Conservation (phyloP, 1,140 invertebrate species). For the Drosophila lowei region DNA sequence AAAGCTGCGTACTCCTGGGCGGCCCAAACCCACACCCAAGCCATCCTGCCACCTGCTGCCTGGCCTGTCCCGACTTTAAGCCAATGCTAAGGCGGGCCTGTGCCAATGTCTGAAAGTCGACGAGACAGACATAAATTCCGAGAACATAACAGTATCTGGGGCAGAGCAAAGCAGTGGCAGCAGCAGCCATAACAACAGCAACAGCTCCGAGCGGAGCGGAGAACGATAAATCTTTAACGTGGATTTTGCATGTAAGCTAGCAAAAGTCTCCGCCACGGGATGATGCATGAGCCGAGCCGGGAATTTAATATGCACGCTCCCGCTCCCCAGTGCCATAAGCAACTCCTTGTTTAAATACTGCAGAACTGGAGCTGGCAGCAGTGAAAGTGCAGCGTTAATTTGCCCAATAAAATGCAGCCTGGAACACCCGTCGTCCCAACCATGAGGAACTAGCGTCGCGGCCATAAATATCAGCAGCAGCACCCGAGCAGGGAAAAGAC, state of each 20-base stretch:
- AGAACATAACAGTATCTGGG: constrained; percentile 51
- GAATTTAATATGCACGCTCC: constrained; percentile 53
- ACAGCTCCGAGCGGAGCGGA: no score
- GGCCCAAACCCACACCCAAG: neutral
- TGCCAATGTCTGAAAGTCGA: constrained; percentile 70
- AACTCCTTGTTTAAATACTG: no score
- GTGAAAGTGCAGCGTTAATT: constrained; percentile 57
- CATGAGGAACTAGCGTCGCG: constrained; percentile 27
- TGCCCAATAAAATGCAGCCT: constrained; percentile 41
- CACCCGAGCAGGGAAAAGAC: constrained; percentile 20
- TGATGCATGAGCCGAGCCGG: constrained; percentile 51
- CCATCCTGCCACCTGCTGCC: constrained; percentile 24
- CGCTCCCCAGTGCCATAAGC: constrained; percentile 35
- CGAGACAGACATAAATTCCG: constrained; percentile 62
- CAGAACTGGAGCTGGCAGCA: constrained; percentile 1
- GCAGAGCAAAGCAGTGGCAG: constrained; percentile 15
- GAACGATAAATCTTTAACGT: constrained; percentile 70
- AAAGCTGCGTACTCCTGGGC: constrained; percentile 25
- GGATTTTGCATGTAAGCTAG: constrained; percentile 70
- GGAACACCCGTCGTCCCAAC: constrained; percentile 1
- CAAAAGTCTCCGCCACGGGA: constrained; percentile 37
- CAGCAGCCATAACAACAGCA: constrained; percentile 31
- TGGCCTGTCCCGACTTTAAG: constrained; percentile 59
- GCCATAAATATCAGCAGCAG: constrained; percentile 64
- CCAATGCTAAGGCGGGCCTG: constrained; percentile 58